Evolutionary conservation across 2,888 invertebrate species (phyloP).

Genomic region (Melanotus villosus): DNA sequence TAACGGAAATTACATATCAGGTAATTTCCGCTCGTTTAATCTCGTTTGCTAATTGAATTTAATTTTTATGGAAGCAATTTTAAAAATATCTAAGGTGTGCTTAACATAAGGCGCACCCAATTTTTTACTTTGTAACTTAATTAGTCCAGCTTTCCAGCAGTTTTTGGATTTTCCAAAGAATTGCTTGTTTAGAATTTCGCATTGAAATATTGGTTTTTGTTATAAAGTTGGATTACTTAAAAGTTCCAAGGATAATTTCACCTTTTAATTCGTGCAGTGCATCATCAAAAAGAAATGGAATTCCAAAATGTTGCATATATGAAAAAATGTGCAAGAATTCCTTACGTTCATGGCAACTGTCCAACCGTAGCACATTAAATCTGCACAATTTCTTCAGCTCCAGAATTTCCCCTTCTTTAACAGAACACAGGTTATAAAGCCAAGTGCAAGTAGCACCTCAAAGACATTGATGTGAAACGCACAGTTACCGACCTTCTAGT

Average conservation of each 20-base stretch:
- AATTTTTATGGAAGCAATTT: no score
- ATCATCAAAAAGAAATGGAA: constrained; percentile 12
- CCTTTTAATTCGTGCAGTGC: constrained; percentile 19
- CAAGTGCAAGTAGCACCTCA: constrained; percentile 37
- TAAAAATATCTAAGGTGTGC: no score
- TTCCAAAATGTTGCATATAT: constrained; percentile 23
- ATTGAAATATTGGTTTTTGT: no score
- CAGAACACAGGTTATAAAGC: constrained; percentile 44
- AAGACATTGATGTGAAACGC: constrained; percentile 43
- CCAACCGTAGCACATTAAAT: constrained; percentile 35
- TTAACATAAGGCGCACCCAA: no score
- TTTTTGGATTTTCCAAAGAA: no score
- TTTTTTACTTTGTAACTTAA: no score
- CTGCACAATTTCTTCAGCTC: constrained; percentile 40
- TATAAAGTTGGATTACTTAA: not conserved
- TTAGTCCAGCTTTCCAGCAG: no score
- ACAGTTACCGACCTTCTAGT: constrained; percentile 44
- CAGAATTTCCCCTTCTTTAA: constrained; percentile 40
- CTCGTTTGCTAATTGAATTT: no score
- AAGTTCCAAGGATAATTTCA: constrained; percentile 5
- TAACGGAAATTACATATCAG: no score
- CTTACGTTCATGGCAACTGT: constrained; percentile 33
- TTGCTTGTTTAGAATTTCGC: no score
- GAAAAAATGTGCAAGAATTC: constrained; percentile 28
- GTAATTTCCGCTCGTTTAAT: no score